Conservation (phyloP, 1,140 invertebrate species). For the Drosophila ohnishii region DNA sequence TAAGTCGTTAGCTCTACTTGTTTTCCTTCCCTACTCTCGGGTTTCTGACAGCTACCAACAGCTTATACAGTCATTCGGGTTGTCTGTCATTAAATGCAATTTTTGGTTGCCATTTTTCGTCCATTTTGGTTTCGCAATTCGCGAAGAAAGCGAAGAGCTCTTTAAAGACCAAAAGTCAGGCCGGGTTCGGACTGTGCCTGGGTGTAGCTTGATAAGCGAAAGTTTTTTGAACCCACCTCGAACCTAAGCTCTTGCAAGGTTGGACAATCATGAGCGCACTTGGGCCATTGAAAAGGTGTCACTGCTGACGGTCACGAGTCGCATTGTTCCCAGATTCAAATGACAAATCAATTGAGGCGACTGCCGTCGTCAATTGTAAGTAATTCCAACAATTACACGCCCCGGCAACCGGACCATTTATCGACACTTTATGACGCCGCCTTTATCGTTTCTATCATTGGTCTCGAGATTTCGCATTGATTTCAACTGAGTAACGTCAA, state of each 20-base stretch:
- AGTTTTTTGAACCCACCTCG: conserved; percentile 69
- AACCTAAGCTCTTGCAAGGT: conserved; percentile 54
- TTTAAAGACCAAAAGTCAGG: conserved; percentile 49
- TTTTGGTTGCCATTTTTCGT: conserved; percentile 54
- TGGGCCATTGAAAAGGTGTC: conserved; percentile 42
- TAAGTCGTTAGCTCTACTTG: conserved; percentile 50
- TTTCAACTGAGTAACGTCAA: conserved; percentile 50
- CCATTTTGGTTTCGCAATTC: conserved; percentile 55
- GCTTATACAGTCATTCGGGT: conserved; percentile 25
- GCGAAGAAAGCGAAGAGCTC: conserved; percentile 59
- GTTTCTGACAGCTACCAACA: conserved; percentile 9
- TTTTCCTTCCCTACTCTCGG: conserved; percentile 37
- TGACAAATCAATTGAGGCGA: conserved; percentile 49
- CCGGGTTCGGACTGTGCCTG: conserved; percentile 47
- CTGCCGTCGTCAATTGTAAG: conserved; percentile 48
- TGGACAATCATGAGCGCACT: conserved; percentile 58
- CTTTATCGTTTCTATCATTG: conserved; percentile 6
- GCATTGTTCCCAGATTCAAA: conserved; percentile 40
- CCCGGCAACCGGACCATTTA: conserved; percentile 41
- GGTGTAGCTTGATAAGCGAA: conserved; percentile 67
- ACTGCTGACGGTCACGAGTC: conserved; percentile 38
- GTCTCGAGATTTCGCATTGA: conserved; percentile 51
- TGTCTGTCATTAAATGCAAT: conserved; percentile 71
- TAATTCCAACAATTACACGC: conserved; percentile 57
- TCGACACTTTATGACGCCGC: conserved; percentile 25